Percentiles rank a stretch among this genome's conserved stretches.
These are phyloP conservation scores for Acrocephalus arundinaceus DNA, from an alignment of 2,113 vertebrate species.

Conservation along the genomic window DNA sequence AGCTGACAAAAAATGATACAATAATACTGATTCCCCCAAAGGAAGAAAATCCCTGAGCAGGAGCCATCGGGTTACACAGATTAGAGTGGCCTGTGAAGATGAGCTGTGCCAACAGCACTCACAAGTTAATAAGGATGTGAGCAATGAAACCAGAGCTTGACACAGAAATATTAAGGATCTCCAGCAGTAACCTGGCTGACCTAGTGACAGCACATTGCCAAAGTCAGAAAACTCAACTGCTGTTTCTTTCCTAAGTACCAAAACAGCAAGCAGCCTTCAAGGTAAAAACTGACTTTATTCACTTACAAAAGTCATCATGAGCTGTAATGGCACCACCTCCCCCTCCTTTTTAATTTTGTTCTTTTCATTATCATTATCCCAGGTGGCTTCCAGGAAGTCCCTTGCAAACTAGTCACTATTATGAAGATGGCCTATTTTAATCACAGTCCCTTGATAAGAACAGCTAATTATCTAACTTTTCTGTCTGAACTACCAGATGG, in stretches of 20 bases:
- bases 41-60: neutral
- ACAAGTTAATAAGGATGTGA: neutral
- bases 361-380: conserved; percentile 60
- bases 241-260: neutral
- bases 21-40: neutral
- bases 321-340: neutral
- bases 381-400: conserved; percentile 42
- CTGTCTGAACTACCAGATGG: conserved; percentile 47
- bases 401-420: conserved; percentile 40
- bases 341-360: conserved; percentile 42
- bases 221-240: neutral
- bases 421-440: conserved; percentile 62
- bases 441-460: conserved; percentile 56
- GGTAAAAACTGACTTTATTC: conserved; percentile 19
- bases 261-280: neutral
- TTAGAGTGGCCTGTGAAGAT: neutral
- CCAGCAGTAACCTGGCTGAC: neutral
- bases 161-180: neutral
- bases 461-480: conserved; percentile 62
- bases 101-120: neutral
- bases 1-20: neutral
- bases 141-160: neutral
- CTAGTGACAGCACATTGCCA: neutral
- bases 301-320: neutral
- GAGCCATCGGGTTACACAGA: neutral